Evolutionary conservation across 2,888 invertebrate species (phyloP), one percentile per base, ranked within the genome.

Genomic region (Cyclophora punctaria): DNA sequence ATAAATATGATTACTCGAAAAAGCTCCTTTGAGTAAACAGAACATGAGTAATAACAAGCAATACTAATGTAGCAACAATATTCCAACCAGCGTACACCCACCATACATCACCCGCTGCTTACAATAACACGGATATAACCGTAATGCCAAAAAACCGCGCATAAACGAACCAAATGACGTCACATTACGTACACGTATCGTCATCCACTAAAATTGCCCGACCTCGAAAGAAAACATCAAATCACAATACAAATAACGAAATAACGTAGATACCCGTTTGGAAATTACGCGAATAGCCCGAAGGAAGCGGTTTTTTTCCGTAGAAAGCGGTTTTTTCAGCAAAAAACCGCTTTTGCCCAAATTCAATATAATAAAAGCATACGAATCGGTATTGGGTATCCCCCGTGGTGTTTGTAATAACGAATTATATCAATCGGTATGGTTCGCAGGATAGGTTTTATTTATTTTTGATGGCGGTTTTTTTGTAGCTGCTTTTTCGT

Each of bases 341-440:
- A 43, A 35, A 48, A 47, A 50, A 56, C 47, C 49, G 35, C 49
- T 45, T 54, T 43, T 49, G n/a, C 44, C 45, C 66, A 75, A 72
- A 76, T 78, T 77, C 74, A 76, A 78, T 78, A 73, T 71, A 75
- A 20, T 71, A 66, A 66, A 70, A 49, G 69, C 70, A 67, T 71
- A 73, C 64, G 73, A 72, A 69, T 71, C 67, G 63, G 56, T 58
- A 62, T 57, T 56, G 51, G 57, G 60, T 62, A 44, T 44, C 44
- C 67, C 66, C 53, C 49, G 57, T 69, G 72, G 67, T 53, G 59
- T 57, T 52, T 55, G 59, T 71, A 71, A 73, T 76, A 73, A 73
- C 71, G 63, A 65, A 67, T 69, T 63, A 65, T 59, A 51, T 44
- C 51, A 54, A 53, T 57, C 52, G 59, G 72, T 62, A 73, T 49